These are phyloP conservation scores for Panagrolaimus sp. DNA, from an alignment of 1,140 invertebrate species.

Conservation along the genomic window DNA sequence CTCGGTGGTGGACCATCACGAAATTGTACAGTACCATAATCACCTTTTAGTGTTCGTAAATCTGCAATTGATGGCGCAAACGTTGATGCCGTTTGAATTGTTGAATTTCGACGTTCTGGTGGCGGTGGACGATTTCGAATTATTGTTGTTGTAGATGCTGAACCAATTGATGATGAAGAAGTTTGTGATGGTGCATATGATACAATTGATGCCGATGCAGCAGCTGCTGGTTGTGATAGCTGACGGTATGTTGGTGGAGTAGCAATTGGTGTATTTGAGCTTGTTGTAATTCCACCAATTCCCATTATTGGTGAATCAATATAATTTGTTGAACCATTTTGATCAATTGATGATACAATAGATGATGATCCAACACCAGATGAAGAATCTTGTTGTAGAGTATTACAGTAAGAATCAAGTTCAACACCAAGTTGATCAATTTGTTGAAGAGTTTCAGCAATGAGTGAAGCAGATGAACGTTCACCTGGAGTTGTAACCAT, in stretches of 20 bases:
- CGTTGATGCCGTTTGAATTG: slow-evolving; percentile 37
- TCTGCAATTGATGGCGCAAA: slow-evolving; percentile 28
- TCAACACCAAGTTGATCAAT: slow-evolving; percentile 30
- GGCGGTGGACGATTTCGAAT: slow-evolving; percentile 21
- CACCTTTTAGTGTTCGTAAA: slow-evolving; percentile 5
- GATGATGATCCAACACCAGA: slow-evolving; percentile 2
- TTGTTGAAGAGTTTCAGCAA: slow-evolving; percentile 36
- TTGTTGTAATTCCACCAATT: not conserved
- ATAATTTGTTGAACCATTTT: not conserved
- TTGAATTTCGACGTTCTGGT: slow-evolving; percentile 34
- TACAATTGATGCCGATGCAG: slow-evolving; percentile 18
- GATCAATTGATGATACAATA: not conserved
- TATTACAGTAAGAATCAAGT: slow-evolving; percentile 28
- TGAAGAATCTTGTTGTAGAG: not conserved
- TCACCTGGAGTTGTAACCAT: not conserved
- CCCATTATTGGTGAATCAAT: not conserved
- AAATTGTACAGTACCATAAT: not conserved
- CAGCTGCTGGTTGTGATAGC: no score
- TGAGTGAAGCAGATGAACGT: slow-evolving; percentile 20
- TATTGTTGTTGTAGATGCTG: not conserved
- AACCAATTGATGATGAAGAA: no score
- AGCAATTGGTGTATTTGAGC: not conserved
- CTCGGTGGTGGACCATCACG: not conserved
- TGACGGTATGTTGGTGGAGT: not conserved
- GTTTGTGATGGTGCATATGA: slow-evolving; percentile 8